Evolutionary conservation across 2,797 vertebrate genomes (phyloP).

Genomic region (Sebastes trivittatus): DNA sequence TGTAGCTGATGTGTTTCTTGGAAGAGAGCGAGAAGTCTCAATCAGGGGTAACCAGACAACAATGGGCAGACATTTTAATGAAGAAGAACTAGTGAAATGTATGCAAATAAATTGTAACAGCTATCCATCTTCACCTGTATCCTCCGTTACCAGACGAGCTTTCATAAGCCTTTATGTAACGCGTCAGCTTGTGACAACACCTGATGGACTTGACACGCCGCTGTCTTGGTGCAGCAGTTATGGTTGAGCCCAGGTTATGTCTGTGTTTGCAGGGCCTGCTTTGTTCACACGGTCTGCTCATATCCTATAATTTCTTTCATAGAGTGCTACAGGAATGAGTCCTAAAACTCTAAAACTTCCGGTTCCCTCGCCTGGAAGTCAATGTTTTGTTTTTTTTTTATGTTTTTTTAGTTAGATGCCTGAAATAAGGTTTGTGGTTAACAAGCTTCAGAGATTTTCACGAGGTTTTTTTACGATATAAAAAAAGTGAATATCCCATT

Average conservation of each 20-base stretch:
- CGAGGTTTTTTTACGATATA: no score
- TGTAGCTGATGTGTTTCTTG: conserved; percentile 28
- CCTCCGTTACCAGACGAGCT: conserved; percentile 24
- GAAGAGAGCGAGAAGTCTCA: conserved; percentile 2
- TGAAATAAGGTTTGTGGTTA: no score
- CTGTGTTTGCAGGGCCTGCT: not conserved
- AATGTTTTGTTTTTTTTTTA: no score
- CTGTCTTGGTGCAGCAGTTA: conserved; percentile 29
- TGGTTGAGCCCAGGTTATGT: not conserved
- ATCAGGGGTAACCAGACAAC: conserved; percentile 5
- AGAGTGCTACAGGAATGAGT: no score
- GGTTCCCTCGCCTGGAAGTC: no score
- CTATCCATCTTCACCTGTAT: conserved; percentile 43
- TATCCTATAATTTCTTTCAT: conserved; percentile 7
- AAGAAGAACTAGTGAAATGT: not conserved
- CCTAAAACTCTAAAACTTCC: no score
- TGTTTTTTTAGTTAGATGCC: no score
- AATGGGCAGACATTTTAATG: conserved; percentile 3
- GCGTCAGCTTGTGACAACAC: conserved; percentile 46
- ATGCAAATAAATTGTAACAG: not conserved
- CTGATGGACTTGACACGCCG: conserved; percentile 34
- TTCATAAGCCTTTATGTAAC: conserved; percentile 65
- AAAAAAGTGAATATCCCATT: no score
- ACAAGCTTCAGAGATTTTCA: no score
- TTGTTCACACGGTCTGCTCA: conserved; percentile 8